A percentile compares a stretch with the other conserved stretches of the same genome.
These are phyloP conservation scores for Puffinus mauretanicus DNA, from an alignment of 2,113 vertebrate genomes.

Conservation along the genomic window DNA sequence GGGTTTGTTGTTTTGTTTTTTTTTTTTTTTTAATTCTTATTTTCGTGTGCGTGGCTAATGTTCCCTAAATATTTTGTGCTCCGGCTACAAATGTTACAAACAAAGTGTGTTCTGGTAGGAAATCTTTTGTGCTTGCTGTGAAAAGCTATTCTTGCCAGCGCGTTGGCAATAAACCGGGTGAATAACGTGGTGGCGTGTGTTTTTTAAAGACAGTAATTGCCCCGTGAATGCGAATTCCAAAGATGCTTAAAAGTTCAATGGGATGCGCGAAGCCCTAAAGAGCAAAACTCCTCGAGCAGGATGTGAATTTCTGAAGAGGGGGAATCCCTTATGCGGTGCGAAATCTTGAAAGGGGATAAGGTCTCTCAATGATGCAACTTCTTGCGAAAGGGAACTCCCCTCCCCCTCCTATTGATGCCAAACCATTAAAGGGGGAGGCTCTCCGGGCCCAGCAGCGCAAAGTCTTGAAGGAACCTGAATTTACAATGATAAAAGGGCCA, in stretches of 20 bases:
- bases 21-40: not conserved
- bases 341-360: slow-evolving; percentile 55
- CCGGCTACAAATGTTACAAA: not conserved
- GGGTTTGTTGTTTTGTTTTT: not conserved
- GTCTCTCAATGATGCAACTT: slow-evolving; percentile 53
- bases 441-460: slow-evolving; percentile 2
- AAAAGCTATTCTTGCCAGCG: slow-evolving; percentile 59
- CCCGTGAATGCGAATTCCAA: slow-evolving; percentile 50
- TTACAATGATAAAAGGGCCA: slow-evolving; percentile 61
- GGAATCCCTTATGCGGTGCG: slow-evolving; percentile 50
- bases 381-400: slow-evolving; percentile 55
- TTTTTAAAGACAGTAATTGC: slow-evolving; percentile 51
- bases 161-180: slow-evolving; percentile 56
- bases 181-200: slow-evolving; percentile 45
- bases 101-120: slow-evolving; percentile 33
- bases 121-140: slow-evolving; percentile 55
- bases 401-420: slow-evolving; percentile 59
- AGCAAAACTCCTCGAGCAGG: slow-evolving; percentile 41
- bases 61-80: slow-evolving; percentile 36
- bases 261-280: slow-evolving; percentile 46
- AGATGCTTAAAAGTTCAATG: slow-evolving; percentile 59
- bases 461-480: slow-evolving; percentile 57
- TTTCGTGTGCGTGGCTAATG: not conserved
- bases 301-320: slow-evolving; percentile 59
- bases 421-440: slow-evolving; percentile 44